phyloP scores from a whole-genome alignment of 2,113 vertebrate species.

The Xyrauchen texanus region DNA sequence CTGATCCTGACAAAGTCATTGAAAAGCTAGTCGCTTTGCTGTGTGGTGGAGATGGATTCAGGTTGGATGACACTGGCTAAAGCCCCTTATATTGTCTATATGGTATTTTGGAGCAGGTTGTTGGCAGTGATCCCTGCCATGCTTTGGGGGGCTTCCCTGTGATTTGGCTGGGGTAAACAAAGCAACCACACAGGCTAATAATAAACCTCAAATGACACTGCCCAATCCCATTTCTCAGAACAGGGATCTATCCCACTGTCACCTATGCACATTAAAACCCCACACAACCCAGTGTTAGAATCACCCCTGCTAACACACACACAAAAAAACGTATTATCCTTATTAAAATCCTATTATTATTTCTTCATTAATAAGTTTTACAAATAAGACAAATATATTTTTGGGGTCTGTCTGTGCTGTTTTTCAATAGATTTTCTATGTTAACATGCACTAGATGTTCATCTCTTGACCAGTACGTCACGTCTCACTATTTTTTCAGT shows the following conservation, averaged over 20 bases:
- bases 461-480: too few relatives aligned
- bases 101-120: conserved; percentile 58
- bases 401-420: too few relatives aligned
- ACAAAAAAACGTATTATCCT: conserved; percentile 27
- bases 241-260: conserved; percentile 59
- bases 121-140: conserved; percentile 52
- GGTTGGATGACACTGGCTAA: conserved; percentile 39
- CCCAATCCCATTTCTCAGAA: conserved; percentile 62
- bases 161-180: conserved; percentile 57
- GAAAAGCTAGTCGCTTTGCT: conserved; percentile 1
- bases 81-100: conserved; percentile 40
- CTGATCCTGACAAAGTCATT: background rate
- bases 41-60: background rate
- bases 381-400: too few relatives aligned
- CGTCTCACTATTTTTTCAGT: too few relatives aligned
- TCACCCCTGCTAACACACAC: conserved; percentile 8
- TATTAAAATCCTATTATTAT: too few relatives aligned
- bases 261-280: conserved; percentile 53
- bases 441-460: too few relatives aligned
- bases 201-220: conserved; percentile 48
- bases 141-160: conserved; percentile 62
- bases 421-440: too few relatives aligned
- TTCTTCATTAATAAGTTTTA: too few relatives aligned
- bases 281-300: conserved; percentile 39
- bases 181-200: conserved; percentile 59